Percentiles rank a stretch among this genome's conserved stretches.
phyloP scores from a whole-genome alignment of 2,888 invertebrate species.

The Cosmopolites sordidus region DNA sequence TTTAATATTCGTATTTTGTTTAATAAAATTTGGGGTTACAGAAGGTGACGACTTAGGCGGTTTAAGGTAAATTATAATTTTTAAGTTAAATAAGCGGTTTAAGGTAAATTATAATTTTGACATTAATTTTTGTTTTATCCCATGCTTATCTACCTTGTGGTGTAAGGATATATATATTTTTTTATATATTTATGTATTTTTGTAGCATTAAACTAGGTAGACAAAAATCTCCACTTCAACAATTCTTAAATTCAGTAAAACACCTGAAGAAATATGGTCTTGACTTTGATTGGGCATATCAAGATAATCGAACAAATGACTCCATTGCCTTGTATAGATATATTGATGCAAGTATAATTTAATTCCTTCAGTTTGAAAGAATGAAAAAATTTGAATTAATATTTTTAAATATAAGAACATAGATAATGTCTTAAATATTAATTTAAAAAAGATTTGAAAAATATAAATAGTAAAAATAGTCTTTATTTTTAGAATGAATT shows the following conservation, averaged over 20 bases:
- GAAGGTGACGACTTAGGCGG: not conserved
- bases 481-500: conserved; percentile 51
- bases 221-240: conserved; percentile 38
- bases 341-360: conserved; percentile 40
- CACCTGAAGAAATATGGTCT: conserved; percentile 33
- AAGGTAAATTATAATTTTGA: too few relatives aligned
- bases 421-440: too few relatives aligned
- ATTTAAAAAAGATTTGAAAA: too few relatives aligned
- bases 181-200: not conserved
- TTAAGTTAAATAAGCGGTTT: too few relatives aligned
- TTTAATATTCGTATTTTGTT: not conserved
- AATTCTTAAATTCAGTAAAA: conserved; percentile 33
- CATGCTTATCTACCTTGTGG: too few relatives aligned
- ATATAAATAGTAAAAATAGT: too few relatives aligned
- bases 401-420: too few relatives aligned
- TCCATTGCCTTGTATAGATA: conserved; percentile 45
- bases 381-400: not conserved
- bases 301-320: conserved; percentile 38
- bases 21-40: not conserved
- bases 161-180: too few relatives aligned
- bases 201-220: conserved; percentile 37
- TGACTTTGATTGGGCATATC: conserved; percentile 28
- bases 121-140: too few relatives aligned
- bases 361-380: not conserved
- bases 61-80: not conserved